Conservation (phyloP, 2,888 invertebrate species). For the Xestia rhomboidea region DNA sequence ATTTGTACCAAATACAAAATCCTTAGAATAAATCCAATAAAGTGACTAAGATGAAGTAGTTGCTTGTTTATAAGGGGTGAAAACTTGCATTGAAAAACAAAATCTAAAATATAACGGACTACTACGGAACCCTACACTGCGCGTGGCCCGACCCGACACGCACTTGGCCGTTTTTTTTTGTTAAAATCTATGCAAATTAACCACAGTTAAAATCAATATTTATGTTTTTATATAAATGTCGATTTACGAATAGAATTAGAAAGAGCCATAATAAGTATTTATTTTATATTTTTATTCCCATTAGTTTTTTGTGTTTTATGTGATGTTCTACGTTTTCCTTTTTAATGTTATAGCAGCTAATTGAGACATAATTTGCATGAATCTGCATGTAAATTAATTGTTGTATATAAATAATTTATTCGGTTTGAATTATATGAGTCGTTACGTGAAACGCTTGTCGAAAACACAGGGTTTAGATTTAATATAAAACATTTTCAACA, state of each 20-base stretch:
- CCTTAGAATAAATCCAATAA: no score
- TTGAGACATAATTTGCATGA: constrained; percentile 45
- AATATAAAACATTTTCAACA: constrained; percentile 19
- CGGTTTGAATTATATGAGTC: constrained; percentile 20
- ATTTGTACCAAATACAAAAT: no score
- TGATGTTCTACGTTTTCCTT: constrained; percentile 9
- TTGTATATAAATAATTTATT: constrained; percentile 24
- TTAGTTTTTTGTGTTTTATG: constrained; percentile 1
- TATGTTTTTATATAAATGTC: neutral
- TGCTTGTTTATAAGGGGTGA: no score
- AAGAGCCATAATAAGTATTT: neutral
- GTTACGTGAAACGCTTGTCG: constrained; percentile 37
- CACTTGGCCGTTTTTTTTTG: no score
- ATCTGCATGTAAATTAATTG: constrained; percentile 50
- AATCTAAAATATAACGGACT: no score
- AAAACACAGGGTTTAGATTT: constrained; percentile 7
- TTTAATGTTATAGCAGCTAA: constrained; percentile 34
- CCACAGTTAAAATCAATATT: neutral
- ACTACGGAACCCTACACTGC: no score
- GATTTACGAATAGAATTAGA: neutral
- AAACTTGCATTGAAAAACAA: no score
- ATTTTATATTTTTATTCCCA: neutral
- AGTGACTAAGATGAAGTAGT: no score
- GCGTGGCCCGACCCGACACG: no score
- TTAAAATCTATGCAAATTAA: constrained; percentile 3